Conservation (phyloP, 2,797 vertebrate species). For the Harpagifer antarcticus region DNA sequence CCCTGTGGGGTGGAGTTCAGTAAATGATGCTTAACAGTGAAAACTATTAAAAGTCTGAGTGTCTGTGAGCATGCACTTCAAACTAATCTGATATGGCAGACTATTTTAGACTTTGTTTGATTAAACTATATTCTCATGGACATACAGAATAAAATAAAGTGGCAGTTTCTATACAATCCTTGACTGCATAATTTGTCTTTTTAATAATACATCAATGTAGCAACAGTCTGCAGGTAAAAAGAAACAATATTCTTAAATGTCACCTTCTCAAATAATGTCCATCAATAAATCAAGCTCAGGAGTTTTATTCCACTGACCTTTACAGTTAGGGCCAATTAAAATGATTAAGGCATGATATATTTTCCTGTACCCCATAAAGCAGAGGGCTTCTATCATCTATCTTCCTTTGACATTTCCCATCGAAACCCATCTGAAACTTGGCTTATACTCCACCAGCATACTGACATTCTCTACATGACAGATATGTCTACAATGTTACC, state of each 20-base stretch:
- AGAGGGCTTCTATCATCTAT: constrained; percentile 40
- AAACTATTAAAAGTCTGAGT: constrained; percentile 15
- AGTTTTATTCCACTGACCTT: constrained; percentile 64
- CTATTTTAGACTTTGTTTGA: constrained; percentile 40
- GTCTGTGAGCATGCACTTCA: constrained; percentile 30
- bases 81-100: constrained; percentile 51
- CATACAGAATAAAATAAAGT: not conserved
- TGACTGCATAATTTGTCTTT: constrained; percentile 3
- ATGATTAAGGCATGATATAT: constrained; percentile 60
- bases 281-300: constrained; percentile 55
- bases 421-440: constrained; percentile 45
- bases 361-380: constrained; percentile 32
- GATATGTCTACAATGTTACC: constrained; percentile 12
- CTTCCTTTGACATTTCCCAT: constrained; percentile 45
- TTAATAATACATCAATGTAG: not conserved
- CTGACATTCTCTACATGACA: constrained; percentile 24
- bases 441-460: constrained; percentile 21
- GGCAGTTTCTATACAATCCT: not conserved
- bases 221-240: constrained; percentile 12
- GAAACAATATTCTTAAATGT: constrained; percentile 50
- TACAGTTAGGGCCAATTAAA: constrained; percentile 64
- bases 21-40: constrained; percentile 65
- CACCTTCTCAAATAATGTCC: constrained; percentile 51
- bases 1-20: constrained; percentile 54
- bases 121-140: constrained; percentile 21